A percentile compares a stretch with the other conserved stretches of the same genome.
phyloP scores from a whole-genome alignment of 1,140 invertebrate genomes.

The Drosophila serrata region DNA sequence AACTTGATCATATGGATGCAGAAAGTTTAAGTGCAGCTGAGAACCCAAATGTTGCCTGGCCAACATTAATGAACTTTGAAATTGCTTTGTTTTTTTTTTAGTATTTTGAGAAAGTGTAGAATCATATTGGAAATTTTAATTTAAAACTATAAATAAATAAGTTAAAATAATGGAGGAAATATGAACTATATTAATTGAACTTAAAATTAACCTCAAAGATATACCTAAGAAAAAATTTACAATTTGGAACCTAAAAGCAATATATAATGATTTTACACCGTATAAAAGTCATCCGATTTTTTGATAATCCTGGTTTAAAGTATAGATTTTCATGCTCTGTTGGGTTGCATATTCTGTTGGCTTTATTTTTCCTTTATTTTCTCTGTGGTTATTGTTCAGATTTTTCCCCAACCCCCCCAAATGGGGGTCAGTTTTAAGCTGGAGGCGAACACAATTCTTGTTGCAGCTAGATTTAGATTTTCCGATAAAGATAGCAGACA shows the following conservation, averaged over 20 bases:
- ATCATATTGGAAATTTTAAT: background rate
- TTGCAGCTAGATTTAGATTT: slow-evolving; percentile 42
- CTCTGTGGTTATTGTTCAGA: slow-evolving; percentile 45
- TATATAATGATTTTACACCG: no score
- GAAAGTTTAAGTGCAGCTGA: slow-evolving; percentile 21
- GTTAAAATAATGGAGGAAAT: background rate
- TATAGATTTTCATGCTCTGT: slow-evolving; percentile 41
- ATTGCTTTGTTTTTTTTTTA: background rate
- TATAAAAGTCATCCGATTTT: background rate
- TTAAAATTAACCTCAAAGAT: no score
- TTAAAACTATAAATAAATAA: background rate
- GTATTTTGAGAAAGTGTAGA: background rate
- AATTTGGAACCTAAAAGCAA: background rate
- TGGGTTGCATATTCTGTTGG: slow-evolving; percentile 40
- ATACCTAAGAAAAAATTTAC: background rate
- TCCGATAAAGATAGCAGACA: slow-evolving; percentile 37
- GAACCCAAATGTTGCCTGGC: slow-evolving; percentile 7
- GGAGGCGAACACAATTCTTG: slow-evolving; percentile 33
- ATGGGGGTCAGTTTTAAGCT: slow-evolving; percentile 68
- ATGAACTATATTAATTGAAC: no score
- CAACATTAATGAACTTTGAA: slow-evolving; percentile 14
- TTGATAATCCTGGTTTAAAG: slow-evolving; percentile 21
- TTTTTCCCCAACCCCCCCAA: slow-evolving; percentile 45
- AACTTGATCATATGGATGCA: slow-evolving; percentile 20
- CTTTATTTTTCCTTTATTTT: background rate